Evolutionary conservation across 2,797 vertebrate genomes (phyloP).

Genomic region (Pseudotriccus pelzelni): DNA sequence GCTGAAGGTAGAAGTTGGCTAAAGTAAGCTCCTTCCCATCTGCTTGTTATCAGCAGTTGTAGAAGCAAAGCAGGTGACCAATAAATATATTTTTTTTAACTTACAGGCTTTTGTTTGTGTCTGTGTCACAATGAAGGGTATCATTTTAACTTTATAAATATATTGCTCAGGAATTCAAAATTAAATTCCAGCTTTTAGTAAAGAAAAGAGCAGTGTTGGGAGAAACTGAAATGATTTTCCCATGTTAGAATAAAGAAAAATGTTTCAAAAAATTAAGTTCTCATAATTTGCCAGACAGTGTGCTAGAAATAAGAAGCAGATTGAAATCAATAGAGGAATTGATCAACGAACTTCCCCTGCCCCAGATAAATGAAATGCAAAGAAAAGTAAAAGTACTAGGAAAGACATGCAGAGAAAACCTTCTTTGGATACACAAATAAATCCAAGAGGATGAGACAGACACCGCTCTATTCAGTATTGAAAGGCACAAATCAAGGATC

Average conservation of each 20-base stretch:
- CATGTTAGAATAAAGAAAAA: background rate
- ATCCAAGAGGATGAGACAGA: background rate
- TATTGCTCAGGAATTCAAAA: background rate
- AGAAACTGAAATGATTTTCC: background rate
- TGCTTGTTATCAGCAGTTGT: constrained; percentile 63
- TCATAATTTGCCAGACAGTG: background rate
- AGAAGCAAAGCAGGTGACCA: constrained; percentile 55
- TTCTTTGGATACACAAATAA: background rate
- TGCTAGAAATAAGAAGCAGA: background rate
- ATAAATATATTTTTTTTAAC: background rate
- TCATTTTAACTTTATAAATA: background rate
- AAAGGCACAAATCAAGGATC: background rate
- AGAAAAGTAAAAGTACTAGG: background rate
- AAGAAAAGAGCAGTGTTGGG: background rate
- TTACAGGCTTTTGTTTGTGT: constrained; percentile 29
- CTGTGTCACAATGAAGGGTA: background rate
- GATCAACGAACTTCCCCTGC: background rate
- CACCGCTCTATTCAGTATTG: rapidly evolving
- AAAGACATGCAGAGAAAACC: background rate
- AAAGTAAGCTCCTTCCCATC: constrained; percentile 56
- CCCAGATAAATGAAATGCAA: background rate
- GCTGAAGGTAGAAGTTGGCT: constrained; percentile 43
- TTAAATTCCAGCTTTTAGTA: background rate
- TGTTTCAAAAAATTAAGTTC: background rate
- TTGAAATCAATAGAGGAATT: background rate